Base-by-base conservation (phyloP, 2,113 vertebrate species). In the Hypanus sabinus region DNA sequence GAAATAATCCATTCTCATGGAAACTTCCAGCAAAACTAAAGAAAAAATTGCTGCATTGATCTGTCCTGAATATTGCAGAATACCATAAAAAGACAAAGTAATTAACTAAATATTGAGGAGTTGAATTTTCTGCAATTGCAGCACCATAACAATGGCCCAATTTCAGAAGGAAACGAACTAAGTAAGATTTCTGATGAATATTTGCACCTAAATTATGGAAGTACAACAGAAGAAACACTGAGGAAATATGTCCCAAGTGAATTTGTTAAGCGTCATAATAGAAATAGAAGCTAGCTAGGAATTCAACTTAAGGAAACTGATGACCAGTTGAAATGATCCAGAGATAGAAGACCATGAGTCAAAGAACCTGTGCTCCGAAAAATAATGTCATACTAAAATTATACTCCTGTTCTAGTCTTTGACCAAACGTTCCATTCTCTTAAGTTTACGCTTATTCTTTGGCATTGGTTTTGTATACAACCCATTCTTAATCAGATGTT, bases 361-460 rank as follows among this genome's bases (percentile, higher is more conserved):
- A 93, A 36, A 91, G 62, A 68, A 91, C 20, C n/a, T 68, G 11
- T 38, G 22, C 38, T 75, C 33, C 22, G 73, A 71, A 70, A 75
- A 93, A 73, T 93, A 93, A 91, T 68, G 70, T 71, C 22, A 55
- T 55, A 46, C 38, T 90, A 94, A 24, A 93, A 94, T 93, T 88
- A 94, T 5, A 94, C 95, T 95, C 94, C 81, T 94, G 92, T 79
- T 93, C 95, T 98, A 99, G 96, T 98, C 97, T 96, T 97, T 98
- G 95, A 97, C 96, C 77, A 99, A 96, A 91, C 98, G 98, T 95
- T 99, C 98, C 98, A 99, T 98, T 96, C 97, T 98, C 96, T 98
- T 98, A 87, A 99, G 98, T 96, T 99, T 99, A 94, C 98, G 98
- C 95, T 98, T 99, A 97, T 99, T 99, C 95, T 98, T 98, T 96